Percentiles rank a stretch among this genome's conserved stretches.
Conservation (phyloP, 2,113 vertebrate species). For the Astur gentilis region DNA sequence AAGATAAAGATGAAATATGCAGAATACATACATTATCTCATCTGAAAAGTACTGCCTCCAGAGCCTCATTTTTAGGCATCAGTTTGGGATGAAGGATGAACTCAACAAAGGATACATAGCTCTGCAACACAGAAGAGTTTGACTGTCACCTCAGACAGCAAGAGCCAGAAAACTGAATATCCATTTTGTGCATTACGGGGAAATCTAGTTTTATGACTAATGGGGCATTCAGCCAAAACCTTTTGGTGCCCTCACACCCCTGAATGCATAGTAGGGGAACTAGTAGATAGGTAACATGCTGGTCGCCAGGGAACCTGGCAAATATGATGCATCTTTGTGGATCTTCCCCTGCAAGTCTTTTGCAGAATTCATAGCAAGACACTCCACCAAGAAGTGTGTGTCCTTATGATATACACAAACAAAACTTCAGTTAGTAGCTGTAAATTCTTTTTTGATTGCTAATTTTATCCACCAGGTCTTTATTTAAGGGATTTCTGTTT, state of each 20-base stretch:
- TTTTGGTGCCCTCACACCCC: neutral
- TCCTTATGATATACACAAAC: neutral
- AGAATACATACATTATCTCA: neutral
- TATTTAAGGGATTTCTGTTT: neutral
- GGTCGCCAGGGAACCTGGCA: neutral
- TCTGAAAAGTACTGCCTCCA: neutral
- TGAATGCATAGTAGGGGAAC: neutral
- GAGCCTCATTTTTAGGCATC: neutral
- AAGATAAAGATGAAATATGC: neutral
- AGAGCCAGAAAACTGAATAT: neutral
- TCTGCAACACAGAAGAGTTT: neutral
- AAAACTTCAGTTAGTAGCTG: neutral
- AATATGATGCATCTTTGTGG: neutral
- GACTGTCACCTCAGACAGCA: neutral
- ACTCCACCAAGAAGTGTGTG: neutral
- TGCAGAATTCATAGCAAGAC: neutral
- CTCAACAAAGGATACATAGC: fast-evolving
- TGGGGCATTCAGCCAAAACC: neutral
- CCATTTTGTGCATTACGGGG: neutral
- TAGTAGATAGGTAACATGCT: neutral
- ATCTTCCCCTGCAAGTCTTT: neutral
- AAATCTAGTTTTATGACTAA: neutral
- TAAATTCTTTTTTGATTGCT: neutral
- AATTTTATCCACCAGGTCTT: neutral
- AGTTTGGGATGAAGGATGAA: neutral